phyloP scores from a whole-genome alignment of 53 echinoderm and acorn worm species.

The Mesocentrotus franciscanus region DNA sequence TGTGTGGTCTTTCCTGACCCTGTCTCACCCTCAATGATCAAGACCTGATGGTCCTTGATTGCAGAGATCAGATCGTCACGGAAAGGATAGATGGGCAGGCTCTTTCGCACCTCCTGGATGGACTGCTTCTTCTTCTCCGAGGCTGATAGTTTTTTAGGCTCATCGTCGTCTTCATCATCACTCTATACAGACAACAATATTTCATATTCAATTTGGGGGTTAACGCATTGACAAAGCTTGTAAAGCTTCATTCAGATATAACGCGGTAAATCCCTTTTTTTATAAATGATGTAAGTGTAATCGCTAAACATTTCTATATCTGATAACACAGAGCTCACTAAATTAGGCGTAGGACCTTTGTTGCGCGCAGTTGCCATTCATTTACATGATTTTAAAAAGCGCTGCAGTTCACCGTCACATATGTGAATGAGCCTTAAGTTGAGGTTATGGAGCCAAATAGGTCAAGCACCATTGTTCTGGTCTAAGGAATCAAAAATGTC shows the following conservation, averaged over 20 bases:
- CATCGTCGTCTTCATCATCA: slow-evolving; percentile 66
- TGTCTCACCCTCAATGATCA: slow-evolving; percentile 99
- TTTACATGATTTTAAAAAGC: no score
- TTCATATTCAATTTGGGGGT: neutral
- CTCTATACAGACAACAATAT: neutral
- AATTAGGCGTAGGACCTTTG: no score
- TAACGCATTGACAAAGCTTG: neutral
- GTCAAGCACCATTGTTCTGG: no score
- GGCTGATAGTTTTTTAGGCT: slow-evolving; percentile 72
- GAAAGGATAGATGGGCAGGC: slow-evolving; percentile 93
- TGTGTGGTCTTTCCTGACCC: slow-evolving; percentile 98
- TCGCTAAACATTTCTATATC: no score
- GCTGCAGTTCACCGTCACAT: no score
- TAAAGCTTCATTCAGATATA: neutral
- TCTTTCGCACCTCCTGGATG: slow-evolving; percentile 87
- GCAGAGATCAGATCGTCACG: slow-evolving; percentile 87
- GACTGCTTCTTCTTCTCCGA: slow-evolving; percentile 85
- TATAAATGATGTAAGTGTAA: no score
- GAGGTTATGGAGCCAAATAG: no score
- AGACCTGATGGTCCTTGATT: slow-evolving; percentile 90
- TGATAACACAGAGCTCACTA: no score
- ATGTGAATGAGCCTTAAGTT: no score
- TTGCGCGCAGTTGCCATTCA: no score
- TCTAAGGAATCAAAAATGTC: no score
- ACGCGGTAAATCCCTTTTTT: no score